Conservation (phyloP, 1,140 invertebrate genomes). For the Papilio helenus region DNA sequence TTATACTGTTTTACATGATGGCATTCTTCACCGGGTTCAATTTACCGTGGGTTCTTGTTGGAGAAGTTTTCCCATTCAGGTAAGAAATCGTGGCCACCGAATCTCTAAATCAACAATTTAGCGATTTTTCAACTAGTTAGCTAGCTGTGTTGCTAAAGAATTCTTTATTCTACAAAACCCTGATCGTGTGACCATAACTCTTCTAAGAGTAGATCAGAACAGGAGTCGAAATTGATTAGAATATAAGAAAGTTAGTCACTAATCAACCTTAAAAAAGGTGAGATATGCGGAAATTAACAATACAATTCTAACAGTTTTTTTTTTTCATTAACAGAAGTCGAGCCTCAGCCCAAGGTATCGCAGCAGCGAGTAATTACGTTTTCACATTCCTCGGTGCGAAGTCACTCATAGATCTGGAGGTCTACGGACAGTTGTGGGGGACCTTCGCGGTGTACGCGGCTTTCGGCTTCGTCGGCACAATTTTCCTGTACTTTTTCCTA, state of each 20-base stretch:
- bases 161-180: too few relatives aligned
- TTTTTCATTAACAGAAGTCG: slow-evolving; percentile 73
- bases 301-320: slow-evolving; percentile 8
- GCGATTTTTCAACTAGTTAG: too few relatives aligned
- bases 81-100: too few relatives aligned
- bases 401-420: slow-evolving; percentile 83
- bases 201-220: too few relatives aligned
- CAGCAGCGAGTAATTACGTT: slow-evolving; percentile 84
- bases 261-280: too few relatives aligned
- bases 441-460: slow-evolving; percentile 86
- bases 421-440: slow-evolving; percentile 80
- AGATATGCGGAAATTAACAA: background rate
- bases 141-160: too few relatives aligned
- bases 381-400: slow-evolving; percentile 86
- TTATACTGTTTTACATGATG: slow-evolving; percentile 65
- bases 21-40: slow-evolving; percentile 62
- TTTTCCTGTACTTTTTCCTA: slow-evolving; percentile 86
- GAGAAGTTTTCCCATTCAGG: slow-evolving; percentile 77
- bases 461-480: slow-evolving; percentile 84
- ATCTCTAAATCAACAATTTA: too few relatives aligned
- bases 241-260: too few relatives aligned
- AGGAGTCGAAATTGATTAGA: too few relatives aligned
- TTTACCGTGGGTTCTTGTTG: slow-evolving; percentile 71
- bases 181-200: too few relatives aligned
- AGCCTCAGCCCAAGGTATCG: slow-evolving; percentile 84